These are phyloP conservation scores for Endomychus coccineus DNA, from an alignment of 2,888 invertebrate genomes.

Conservation along the genomic window DNA sequence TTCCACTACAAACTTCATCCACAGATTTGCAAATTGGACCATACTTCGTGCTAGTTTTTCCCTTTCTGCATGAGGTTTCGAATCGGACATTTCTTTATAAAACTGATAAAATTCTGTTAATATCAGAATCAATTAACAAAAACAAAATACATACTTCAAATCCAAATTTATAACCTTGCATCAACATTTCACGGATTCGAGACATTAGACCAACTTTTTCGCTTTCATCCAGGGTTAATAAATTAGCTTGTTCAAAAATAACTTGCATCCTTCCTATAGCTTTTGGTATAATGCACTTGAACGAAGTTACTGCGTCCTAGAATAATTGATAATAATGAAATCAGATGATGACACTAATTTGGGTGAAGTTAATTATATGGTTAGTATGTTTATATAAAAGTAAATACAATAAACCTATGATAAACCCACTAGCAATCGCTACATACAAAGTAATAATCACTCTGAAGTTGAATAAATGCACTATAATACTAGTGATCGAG, in stretches of 20 bases:
- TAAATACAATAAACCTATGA: too few species aligned
- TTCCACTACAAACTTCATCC: constrained; percentile 84
- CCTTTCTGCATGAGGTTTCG: constrained; percentile 46
- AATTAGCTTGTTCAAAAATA: constrained; percentile 44
- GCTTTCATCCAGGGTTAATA: constrained; percentile 49
- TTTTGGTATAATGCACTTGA: constrained; percentile 51
- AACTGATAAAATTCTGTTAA: constrained; percentile 41
- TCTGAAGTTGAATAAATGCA: too few species aligned
- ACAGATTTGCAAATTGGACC: constrained; percentile 66
- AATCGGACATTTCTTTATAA: constrained; percentile 64
- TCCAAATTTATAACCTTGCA: constrained; percentile 84
- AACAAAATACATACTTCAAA: constrained; percentile 60
- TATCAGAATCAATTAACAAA: background rate
- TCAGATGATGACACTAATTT: too few species aligned
- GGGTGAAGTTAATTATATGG: too few species aligned
- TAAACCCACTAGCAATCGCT: too few species aligned
- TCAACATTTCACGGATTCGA: constrained; percentile 66
- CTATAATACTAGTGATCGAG: too few species aligned
- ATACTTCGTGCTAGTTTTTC: constrained; percentile 52
- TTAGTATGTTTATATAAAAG: too few species aligned
- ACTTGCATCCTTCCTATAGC: constrained; percentile 53
- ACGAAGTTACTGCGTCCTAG: constrained; percentile 50
- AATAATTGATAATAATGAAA: too few species aligned
- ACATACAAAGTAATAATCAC: too few species aligned
- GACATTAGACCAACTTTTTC: constrained; percentile 56